phyloP scores from a whole-genome alignment of 2,797 vertebrate genomes.

The Clarias laeviceps region DNA sequence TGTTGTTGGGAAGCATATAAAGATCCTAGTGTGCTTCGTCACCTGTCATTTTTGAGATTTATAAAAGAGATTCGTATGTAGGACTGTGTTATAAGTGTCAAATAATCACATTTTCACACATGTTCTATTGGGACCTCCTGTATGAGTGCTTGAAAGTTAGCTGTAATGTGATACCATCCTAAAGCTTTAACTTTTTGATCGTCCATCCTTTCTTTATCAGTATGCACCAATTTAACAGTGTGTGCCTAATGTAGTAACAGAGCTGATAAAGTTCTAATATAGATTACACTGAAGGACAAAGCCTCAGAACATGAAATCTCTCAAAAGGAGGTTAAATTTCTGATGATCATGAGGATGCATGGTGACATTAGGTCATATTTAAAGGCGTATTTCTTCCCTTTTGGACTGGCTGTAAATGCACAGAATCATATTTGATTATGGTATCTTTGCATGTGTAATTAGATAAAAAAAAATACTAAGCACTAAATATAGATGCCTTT shows the following conservation, averaged over 20 bases:
- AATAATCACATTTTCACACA: not conserved
- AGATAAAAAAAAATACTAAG: not conserved
- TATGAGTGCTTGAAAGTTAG: conserved; percentile 23
- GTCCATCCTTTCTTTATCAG: not conserved
- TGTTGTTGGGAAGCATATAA: not conserved
- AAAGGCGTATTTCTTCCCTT: not conserved
- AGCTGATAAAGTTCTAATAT: not conserved
- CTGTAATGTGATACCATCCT: not conserved
- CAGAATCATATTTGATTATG: too few relatives aligned
- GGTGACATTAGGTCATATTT: not conserved
- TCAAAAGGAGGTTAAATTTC: not conserved
- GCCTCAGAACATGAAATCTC: not conserved
- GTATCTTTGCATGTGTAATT: not conserved
- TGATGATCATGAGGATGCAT: not conserved
- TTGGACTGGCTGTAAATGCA: not conserved
- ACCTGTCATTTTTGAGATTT: not conserved
- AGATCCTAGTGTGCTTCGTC: not conserved
- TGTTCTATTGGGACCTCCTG: not conserved
- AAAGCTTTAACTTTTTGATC: not conserved
- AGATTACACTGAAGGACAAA: not conserved
- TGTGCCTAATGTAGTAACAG: not conserved
- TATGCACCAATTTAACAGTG: not conserved
- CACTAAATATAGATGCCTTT: not conserved
- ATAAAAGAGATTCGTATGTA: not conserved
- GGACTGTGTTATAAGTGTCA: not conserved